phyloP scores from a whole-genome alignment of 2,888 invertebrate genomes.

The Neria commutata region DNA sequence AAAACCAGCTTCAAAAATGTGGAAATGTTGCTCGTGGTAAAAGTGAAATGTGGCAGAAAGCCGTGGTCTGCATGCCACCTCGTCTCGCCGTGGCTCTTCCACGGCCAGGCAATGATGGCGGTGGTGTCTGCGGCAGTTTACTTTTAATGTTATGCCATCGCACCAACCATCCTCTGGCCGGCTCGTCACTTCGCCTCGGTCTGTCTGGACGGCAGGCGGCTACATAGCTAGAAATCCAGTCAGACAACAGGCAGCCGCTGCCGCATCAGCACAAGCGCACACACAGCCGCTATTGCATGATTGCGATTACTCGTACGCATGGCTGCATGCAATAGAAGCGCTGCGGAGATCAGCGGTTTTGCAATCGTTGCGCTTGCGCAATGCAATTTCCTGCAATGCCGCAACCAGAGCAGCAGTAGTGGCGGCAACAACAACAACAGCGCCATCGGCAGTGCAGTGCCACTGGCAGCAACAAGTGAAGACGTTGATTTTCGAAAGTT shows the following conservation, averaged over 20 bases:
- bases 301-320: not conserved
- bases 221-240: not conserved
- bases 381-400: not conserved
- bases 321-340: not conserved
- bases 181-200: not conserved
- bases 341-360: not conserved
- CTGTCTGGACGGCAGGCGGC: not conserved
- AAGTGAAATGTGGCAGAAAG: constrained; percentile 48
- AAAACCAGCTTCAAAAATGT: not conserved
- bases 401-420: not conserved
- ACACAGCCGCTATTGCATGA: not conserved
- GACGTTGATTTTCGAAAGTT: not conserved
- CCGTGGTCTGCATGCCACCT: too few species aligned
- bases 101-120: not conserved
- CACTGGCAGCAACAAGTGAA: not conserved
- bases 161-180: not conserved
- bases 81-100: not conserved
- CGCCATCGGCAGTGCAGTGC: not conserved
- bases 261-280: too few species aligned
- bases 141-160: constrained; percentile 15
- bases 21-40: constrained; percentile 45
- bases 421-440: not conserved
- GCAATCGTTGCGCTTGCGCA: not conserved
- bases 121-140: constrained; percentile 7
- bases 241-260: not conserved